Percentiles rank a stretch among this genome's conserved stretches.
phyloP scores from a whole-genome alignment of 2,113 vertebrate genomes.

The Acanthisitta chloris region DNA sequence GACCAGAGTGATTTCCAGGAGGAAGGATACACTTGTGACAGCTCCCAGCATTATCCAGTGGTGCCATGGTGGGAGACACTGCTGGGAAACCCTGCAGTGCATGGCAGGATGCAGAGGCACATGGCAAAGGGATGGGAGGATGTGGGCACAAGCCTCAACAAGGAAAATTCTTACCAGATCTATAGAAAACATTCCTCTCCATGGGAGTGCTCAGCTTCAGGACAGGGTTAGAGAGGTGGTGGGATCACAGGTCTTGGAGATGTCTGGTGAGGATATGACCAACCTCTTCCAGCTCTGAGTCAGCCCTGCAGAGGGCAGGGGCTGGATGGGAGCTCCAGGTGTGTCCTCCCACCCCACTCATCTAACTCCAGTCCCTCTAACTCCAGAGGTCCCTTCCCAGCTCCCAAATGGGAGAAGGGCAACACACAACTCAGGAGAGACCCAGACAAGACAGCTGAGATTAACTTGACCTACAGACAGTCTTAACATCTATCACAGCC shows the following conservation, averaged over 20 bases:
- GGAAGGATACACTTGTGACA: neutral
- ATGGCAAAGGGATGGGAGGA: neutral
- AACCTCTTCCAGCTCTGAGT: neutral
- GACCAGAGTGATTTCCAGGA: neutral
- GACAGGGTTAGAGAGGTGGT: neutral
- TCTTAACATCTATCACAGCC: neutral
- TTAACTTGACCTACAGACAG: neutral
- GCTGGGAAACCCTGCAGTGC: neutral
- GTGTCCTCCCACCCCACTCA: neutral
- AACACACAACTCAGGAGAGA: neutral
- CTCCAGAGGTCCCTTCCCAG: neutral
- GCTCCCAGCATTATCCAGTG: neutral
- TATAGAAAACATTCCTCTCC: neutral
- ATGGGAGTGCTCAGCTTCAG: neutral
- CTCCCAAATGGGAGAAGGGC: neutral
- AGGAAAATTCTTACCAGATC: neutral
- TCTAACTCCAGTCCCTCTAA: neutral
- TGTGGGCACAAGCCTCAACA: neutral
- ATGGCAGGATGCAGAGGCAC: neutral
- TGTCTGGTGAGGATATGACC: neutral
- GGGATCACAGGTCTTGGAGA: neutral
- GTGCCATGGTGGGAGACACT: neutral
- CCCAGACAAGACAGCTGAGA: neutral
- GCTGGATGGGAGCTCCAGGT: neutral
- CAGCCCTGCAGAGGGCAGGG: neutral